Evolutionary conservation across 2,888 invertebrate genomes (phyloP).

Genomic region (Leucozona laternaria): DNA sequence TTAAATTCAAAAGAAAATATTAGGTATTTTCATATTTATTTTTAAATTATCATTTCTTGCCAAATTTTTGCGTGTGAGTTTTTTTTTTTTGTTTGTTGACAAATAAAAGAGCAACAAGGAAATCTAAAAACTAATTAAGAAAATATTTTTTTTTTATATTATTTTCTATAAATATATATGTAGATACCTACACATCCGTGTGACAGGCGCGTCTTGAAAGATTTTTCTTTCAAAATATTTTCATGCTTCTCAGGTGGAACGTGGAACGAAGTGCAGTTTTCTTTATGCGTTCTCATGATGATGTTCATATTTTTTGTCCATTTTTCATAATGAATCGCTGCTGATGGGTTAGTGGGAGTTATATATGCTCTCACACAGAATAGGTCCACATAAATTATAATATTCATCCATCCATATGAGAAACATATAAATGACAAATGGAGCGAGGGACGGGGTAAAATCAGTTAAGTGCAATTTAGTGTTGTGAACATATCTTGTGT

Average conservation of each 20-base stretch:
- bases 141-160: not conserved
- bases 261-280: conserved; percentile 39
- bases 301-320: conserved; percentile 32
- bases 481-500: conserved; percentile 37
- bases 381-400: not conserved
- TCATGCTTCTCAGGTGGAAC: conserved; percentile 35
- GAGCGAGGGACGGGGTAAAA: not conserved
- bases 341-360: conserved; percentile 23
- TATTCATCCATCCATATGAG: conserved; percentile 14
- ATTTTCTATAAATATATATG: conserved; percentile 16
- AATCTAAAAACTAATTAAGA: conserved; percentile 56
- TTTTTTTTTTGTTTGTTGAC: not conserved
- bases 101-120: conserved; percentile 43
- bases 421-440: conserved; percentile 37
- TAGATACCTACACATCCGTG: not conserved
- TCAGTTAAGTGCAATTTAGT: conserved; percentile 44
- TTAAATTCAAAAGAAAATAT: not conserved
- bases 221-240: conserved; percentile 20
- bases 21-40: not conserved
- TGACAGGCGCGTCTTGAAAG: not conserved
- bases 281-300: conserved; percentile 23
- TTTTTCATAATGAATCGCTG: conserved; percentile 29
- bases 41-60: conserved; percentile 33
- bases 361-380: conserved; percentile 1
- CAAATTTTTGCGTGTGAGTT: conserved; percentile 31